Evolutionary conservation across 1,140 invertebrate species (phyloP).

Genomic region (Drosophila tani): DNA sequence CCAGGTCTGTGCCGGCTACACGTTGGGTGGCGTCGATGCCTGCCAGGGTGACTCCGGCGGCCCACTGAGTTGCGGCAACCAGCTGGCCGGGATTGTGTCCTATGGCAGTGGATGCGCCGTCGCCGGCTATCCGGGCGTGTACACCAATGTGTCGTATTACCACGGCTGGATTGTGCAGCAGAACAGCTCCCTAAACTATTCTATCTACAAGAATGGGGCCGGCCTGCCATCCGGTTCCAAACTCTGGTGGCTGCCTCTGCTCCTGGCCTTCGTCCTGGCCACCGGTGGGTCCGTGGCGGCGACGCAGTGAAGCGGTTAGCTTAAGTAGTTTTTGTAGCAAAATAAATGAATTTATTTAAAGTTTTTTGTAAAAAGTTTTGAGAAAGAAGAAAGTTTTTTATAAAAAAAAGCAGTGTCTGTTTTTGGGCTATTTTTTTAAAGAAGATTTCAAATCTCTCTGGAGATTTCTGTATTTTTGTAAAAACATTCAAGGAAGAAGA

Average conservation of each 20-base stretch:
- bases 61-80: constrained; percentile 63
- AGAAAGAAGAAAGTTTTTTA: too few relatives aligned
- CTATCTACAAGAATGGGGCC: constrained; percentile 21
- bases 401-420: too few relatives aligned
- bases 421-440: too few relatives aligned
- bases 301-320: neutral
- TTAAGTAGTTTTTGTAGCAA: neutral
- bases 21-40: constrained; percentile 62
- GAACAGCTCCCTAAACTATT: constrained; percentile 61
- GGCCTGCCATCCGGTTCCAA: neutral
- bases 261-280: constrained; percentile 14
- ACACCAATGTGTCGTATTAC: constrained; percentile 88
- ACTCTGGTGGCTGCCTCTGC: neutral
- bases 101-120: constrained; percentile 87
- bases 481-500: too few relatives aligned
- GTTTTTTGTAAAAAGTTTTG: too few relatives aligned
- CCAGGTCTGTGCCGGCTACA: constrained; percentile 65
- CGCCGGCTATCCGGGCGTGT: constrained; percentile 87
- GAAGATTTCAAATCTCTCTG: too few relatives aligned
- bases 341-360: too few relatives aligned
- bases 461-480: too few relatives aligned
- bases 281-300: neutral
- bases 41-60: constrained; percentile 84
- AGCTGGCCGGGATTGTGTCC: constrained; percentile 86
- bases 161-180: constrained; percentile 85